Base-by-base conservation (phyloP, 2,113 vertebrate genomes). In the Corvus cornix region DNA sequence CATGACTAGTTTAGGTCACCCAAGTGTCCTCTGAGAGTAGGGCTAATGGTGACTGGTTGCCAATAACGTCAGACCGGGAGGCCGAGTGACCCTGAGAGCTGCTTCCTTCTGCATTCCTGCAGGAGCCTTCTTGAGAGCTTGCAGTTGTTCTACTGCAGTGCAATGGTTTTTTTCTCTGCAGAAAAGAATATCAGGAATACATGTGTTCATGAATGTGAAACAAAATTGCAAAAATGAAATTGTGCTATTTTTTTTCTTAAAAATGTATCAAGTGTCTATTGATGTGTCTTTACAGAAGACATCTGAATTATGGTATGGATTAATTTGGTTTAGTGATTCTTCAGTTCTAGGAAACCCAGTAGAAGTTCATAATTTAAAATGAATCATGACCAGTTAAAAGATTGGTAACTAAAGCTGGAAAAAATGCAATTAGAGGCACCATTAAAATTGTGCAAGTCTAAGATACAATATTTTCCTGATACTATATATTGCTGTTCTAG, bases 81-180 rank as follows among this genome's bases (percentile, higher is more conserved):
- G 14, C 9, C 19, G 16, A 35, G 10, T 10, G 31, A 82, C 14
- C 10, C 23, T 6, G 20, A 48, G 21, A 35, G 19, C 35, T 62
- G 26, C n/a, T 6, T 3, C 43, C 28, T 66, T 27, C 63, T 60
- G 6, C 18, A 37, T 56, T 84, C 52, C 13, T 56, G 12, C 58
- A 66, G 46, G 35, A 87, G 23, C 39, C 84, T 80, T 76, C 41
- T 46, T 56, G 51, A 51, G 37, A 55, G 10, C 22, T 89, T 30
- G 22, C 31, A 86, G 30, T 48, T 6, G 0, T 55, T 68, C 69
- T 59, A 12, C 24, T 77, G 33, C 16, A 76, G 15, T 30, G 33
- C 4, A 66, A 18, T 37, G 2, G 6, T 1, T 1, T 0, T 60
- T 70, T 60, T 68, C 35, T 51, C 37, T 63, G n/a, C 20, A 78